A percentile compares a stretch with the other conserved stretches of the same genome.
phyloP scores from a whole-genome alignment of 2,113 vertebrate genomes.

The Antechinus stuartii region DNA sequence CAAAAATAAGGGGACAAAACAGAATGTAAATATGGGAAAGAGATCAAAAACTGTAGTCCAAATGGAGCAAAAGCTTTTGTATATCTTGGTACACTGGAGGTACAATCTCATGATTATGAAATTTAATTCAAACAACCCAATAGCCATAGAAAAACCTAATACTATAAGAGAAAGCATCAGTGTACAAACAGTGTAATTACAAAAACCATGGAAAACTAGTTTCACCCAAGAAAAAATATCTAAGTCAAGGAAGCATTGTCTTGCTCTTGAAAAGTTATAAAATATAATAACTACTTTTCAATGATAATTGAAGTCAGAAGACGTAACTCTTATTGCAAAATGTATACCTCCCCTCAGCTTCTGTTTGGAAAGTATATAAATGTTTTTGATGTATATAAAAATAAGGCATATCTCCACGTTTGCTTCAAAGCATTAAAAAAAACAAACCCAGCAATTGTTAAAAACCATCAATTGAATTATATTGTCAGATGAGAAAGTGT shows the following conservation, averaged over 20 bases:
- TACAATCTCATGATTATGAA: slow-evolving; percentile 26
- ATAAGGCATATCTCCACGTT: neutral
- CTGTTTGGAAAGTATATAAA: neutral
- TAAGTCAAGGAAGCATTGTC: slow-evolving; percentile 47
- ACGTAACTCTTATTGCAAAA: slow-evolving; percentile 35
- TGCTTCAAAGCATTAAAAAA: neutral
- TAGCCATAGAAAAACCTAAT: slow-evolving; percentile 35
- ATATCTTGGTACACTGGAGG: neutral
- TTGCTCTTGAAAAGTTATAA: slow-evolving; percentile 24
- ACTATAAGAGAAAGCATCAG: neutral
- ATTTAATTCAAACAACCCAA: slow-evolving; percentile 9
- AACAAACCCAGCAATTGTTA: neutral
- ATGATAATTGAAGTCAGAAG: slow-evolving; percentile 39
- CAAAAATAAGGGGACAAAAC: neutral
- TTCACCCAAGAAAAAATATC: slow-evolving; percentile 12
- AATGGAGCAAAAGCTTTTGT: neutral
- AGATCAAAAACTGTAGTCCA: neutral
- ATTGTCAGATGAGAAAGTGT: neutral
- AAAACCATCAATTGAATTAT: neutral
- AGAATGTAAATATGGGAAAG: neutral
- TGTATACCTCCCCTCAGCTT: neutral
- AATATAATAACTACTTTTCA: slow-evolving; percentile 4
- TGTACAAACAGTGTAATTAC: slow-evolving; percentile 22
- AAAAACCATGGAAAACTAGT: slow-evolving; percentile 14
- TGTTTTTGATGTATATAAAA: slow-evolving; percentile 22